Evolutionary conservation across 2,113 vertebrate genomes (phyloP), one percentile per base, ranked within the genome.

Genomic region (Ophthalmolycus amberensis): DNA sequence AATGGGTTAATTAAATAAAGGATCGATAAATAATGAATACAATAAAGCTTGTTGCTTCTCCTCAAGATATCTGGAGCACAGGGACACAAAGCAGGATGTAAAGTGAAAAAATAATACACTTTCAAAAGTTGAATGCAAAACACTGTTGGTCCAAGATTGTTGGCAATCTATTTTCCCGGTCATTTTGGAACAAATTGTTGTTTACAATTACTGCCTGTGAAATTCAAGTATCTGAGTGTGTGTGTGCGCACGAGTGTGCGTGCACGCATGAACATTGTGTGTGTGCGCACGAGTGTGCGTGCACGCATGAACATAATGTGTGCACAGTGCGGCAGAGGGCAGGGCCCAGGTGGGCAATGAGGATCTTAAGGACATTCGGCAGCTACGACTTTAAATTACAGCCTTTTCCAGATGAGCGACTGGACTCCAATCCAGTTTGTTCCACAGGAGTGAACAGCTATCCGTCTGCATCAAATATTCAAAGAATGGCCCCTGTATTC

Each of bases 381-480:
- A 80, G 85, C 81, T 56, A 83, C 79, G 48, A 92, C 91, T 93
- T 94, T 90, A 95, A 94, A 95, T 95, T 92, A 93, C 88, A 91
- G 90, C 86, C 91, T 92, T 90, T 95, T 95, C 93, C 93, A 95
- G 93, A 94, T 92, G 95, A 95, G 91, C 87, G 87, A 86, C 89
- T 87, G 90, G 91, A 92, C 90, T 94, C 92, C 93, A 94, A 94
- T 95, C 90, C 91, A 90, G 92, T 95, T 95, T 94, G 95, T 95
- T 96, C 94, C 93, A 82, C 92, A 89, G 94, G 92, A 95, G 93
- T 94, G 95, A 93, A 85, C 94, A 94, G 83, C 94, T 80, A 94
- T 95, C 94, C 89, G 90, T 93, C 91, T 91, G 88, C 94, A 95
- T 95, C 93, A 95, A 95, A 95, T 95, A 95, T 96, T 96, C 93